Evolutionary conservation across 2,113 vertebrate species (phyloP).

Genomic region (Neogobius melanostomus): DNA sequence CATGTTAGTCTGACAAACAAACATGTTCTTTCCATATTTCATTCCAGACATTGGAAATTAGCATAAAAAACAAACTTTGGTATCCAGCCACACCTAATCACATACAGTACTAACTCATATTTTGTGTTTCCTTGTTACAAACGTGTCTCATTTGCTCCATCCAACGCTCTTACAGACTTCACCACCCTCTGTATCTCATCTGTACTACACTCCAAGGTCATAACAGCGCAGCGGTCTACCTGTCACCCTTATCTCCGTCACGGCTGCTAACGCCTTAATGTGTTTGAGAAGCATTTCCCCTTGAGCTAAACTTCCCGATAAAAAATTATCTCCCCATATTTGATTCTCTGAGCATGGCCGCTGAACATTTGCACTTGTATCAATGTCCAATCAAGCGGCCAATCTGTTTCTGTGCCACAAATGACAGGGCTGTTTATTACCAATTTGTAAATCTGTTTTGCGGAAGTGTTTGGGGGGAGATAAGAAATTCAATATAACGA

Average conservation of each 20-base stretch:
- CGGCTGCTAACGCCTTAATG: slow-evolving; percentile 41
- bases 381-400: neutral
- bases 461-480: neutral
- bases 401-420: neutral
- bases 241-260: slow-evolving; percentile 47
- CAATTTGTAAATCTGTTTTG: neutral
- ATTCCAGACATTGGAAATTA: too few relatives aligned
- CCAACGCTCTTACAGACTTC: neutral
- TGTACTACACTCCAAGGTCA: slow-evolving; percentile 14
- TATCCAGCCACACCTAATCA: too few relatives aligned
- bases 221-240: slow-evolving; percentile 24
- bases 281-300: slow-evolving; percentile 31
- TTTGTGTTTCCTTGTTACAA: neutral
- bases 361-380: neutral
- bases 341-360: slow-evolving; percentile 1
- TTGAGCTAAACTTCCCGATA: slow-evolving; percentile 15
- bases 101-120: neutral
- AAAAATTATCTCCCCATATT: slow-evolving; percentile 15
- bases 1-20: neutral
- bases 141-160: neutral
- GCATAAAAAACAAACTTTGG: too few relatives aligned
- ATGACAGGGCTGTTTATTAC: neutral
- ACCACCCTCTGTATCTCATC: neutral
- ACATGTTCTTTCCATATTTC: too few relatives aligned
- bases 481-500: neutral